Evolutionary conservation across 2,888 invertebrate genomes (phyloP).

Genomic region (Ectemnius lituratus): DNA sequence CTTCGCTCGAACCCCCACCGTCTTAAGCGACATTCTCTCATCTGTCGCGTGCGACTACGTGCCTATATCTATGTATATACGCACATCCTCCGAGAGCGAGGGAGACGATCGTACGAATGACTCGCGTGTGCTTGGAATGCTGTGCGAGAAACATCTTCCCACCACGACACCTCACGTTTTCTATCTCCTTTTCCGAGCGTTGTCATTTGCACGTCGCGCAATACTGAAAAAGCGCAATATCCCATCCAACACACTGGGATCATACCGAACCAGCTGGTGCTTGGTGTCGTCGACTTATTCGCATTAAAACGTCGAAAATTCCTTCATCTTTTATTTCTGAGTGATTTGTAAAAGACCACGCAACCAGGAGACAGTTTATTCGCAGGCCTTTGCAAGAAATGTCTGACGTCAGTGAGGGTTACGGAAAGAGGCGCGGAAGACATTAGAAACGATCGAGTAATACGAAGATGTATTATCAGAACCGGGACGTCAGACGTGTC

Average conservation of each 20-base stretch:
- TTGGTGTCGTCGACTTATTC: too few relatives aligned
- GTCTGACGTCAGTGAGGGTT: too few relatives aligned
- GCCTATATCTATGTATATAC: slow-evolving; percentile 5
- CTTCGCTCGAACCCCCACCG: slow-evolving; percentile 1
- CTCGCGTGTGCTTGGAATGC: slow-evolving; percentile 23
- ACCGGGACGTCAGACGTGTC: slow-evolving; percentile 35
- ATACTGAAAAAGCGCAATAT: too few relatives aligned
- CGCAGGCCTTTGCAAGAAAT: too few relatives aligned
- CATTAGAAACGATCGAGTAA: slow-evolving; percentile 66
- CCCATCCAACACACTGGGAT: too few relatives aligned
- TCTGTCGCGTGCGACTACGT: slow-evolving; percentile 43
- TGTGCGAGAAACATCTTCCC: slow-evolving; percentile 12
- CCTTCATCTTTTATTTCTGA: neutral
- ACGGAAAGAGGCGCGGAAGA: neutral
- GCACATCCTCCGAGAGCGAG: too few relatives aligned
- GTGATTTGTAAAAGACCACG: neutral
- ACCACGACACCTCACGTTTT: neutral
- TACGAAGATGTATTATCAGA: slow-evolving; percentile 55
- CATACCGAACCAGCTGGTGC: too few relatives aligned
- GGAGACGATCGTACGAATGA: slow-evolving; percentile 12
- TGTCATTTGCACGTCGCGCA: too few relatives aligned
- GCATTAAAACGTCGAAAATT: too few relatives aligned
- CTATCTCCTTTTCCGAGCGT: too few relatives aligned
- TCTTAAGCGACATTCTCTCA: slow-evolving; percentile 28
- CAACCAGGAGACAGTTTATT: too few relatives aligned